phyloP scores from a whole-genome alignment of 1,140 invertebrate species.

The Panagrolaimus sp. region DNA sequence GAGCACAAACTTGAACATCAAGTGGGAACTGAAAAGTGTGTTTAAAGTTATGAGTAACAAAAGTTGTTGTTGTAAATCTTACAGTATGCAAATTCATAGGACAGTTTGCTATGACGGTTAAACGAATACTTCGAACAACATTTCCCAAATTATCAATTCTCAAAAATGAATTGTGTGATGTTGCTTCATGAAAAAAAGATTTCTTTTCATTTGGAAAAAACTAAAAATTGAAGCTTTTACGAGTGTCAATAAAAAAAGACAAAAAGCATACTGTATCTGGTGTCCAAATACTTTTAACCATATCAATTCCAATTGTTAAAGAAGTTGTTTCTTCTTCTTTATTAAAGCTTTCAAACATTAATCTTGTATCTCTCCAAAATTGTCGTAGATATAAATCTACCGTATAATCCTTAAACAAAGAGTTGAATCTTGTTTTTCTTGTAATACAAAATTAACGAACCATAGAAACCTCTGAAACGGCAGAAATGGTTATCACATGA shows the following conservation, averaged over 20 bases:
- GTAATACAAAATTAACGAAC: constrained; percentile 64
- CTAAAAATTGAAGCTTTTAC: constrained; percentile 3
- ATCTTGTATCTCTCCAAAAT: constrained; percentile 88
- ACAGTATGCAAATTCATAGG: constrained; percentile 82
- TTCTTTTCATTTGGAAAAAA: constrained; percentile 96
- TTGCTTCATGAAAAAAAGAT: constrained; percentile 94
- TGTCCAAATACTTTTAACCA: constrained; percentile 90
- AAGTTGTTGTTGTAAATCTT: no score
- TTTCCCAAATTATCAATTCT: constrained; percentile 61
- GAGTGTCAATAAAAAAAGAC: constrained; percentile 14
- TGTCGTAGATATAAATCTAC: constrained; percentile 98
- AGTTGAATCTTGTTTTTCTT: constrained; percentile 1
- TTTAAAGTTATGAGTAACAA: constrained; percentile 16
- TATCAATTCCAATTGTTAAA: constrained; percentile 75
- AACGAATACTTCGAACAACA: constrained; percentile 66
- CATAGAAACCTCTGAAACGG: constrained; percentile 97
- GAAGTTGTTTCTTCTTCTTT: constrained; percentile 28
- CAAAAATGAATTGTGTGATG: constrained; percentile 70
- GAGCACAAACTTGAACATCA: constrained; percentile 89
- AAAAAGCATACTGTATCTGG: constrained; percentile 70
- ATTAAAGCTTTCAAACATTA: constrained; percentile 70
- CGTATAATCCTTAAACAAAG: constrained; percentile 77
- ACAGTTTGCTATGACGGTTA: constrained; percentile 92
- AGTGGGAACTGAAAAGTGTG: constrained; percentile 75
- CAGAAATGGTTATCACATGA: constrained; percentile 96